These are phyloP conservation scores for Pharmacophagus antenor DNA, from an alignment of 2,888 invertebrate species.

Conservation along the genomic window DNA sequence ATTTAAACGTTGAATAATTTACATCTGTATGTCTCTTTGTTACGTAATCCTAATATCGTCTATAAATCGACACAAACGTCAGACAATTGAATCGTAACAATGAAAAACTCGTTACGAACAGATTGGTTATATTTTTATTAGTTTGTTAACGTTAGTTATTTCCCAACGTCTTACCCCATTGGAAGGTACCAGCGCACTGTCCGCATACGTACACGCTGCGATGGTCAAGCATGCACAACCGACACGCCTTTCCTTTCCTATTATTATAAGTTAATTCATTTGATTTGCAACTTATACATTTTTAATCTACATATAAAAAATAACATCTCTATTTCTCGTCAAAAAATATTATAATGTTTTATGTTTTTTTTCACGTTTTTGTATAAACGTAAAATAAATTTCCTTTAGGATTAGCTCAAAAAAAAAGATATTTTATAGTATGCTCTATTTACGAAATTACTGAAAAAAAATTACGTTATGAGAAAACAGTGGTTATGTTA, in stretches of 20 bases:
- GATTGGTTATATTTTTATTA: constrained; percentile 20
- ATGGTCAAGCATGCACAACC: neutral
- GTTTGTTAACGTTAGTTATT: constrained; percentile 11
- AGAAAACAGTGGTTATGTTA: neutral
- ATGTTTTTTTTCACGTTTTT: too few relatives aligned
- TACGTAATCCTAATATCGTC: constrained; percentile 3
- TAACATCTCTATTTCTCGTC: too few relatives aligned
- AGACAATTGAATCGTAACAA: constrained; percentile 11
- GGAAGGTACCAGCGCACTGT: constrained; percentile 1
- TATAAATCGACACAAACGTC: constrained; percentile 2
- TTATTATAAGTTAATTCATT: neutral
- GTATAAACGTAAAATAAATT: too few relatives aligned
- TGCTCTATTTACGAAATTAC: too few relatives aligned
- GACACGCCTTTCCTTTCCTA: neutral
- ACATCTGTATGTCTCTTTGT: neutral
- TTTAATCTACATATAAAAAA: too few relatives aligned
- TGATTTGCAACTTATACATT: neutral
- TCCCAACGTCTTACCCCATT: constrained; percentile 17
- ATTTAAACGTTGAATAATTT: too few relatives aligned
- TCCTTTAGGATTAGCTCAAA: too few relatives aligned
- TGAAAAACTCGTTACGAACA: constrained; percentile 17
- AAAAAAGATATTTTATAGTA: too few relatives aligned
- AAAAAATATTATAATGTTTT: too few relatives aligned
- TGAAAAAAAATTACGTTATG: too few relatives aligned
- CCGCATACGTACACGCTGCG: neutral